Evolutionary conservation across 2,888 invertebrate genomes (phyloP).

Genomic region (Shargacucullia verbasci): DNA sequence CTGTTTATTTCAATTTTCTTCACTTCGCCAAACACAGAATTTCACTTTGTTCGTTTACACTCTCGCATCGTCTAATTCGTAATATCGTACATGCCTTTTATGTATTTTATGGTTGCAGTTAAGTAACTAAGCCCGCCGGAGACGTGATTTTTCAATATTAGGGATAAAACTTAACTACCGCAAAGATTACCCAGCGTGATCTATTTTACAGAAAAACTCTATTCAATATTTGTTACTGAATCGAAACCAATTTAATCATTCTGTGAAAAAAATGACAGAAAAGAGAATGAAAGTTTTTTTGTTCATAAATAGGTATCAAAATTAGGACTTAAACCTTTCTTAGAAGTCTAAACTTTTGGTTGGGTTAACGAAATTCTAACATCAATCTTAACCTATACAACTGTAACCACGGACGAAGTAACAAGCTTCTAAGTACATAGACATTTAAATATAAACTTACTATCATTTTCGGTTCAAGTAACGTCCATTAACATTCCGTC

Average conservation of each 20-base stretch:
- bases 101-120: background rate
- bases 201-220: too few species aligned
- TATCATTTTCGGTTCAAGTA: constrained; percentile 58
- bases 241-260: too few species aligned
- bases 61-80: constrained; percentile 20
- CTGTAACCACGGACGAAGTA: constrained; percentile 22
- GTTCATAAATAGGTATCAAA: too few species aligned
- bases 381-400: constrained; percentile 8
- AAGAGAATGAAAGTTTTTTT: too few species aligned
- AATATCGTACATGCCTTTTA: constrained; percentile 3
- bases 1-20: constrained; percentile 52
- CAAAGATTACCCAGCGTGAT: too few species aligned
- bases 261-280: too few species aligned
- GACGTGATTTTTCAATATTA: background rate
- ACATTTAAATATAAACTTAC: constrained; percentile 39
- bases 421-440: background rate
- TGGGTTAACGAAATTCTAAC: background rate
- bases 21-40: constrained; percentile 41
- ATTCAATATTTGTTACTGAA: too few species aligned
- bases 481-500: constrained; percentile 55
- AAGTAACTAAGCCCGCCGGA: too few species aligned
- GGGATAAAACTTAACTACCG: background rate
- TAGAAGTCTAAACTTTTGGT: too few species aligned
- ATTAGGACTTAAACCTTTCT: too few species aligned
- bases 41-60: constrained; percentile 43